These are phyloP conservation scores for Pteronotus mesoamericanus DNA, from an alignment of 2,797 vertebrate species.

Conservation along the genomic window DNA sequence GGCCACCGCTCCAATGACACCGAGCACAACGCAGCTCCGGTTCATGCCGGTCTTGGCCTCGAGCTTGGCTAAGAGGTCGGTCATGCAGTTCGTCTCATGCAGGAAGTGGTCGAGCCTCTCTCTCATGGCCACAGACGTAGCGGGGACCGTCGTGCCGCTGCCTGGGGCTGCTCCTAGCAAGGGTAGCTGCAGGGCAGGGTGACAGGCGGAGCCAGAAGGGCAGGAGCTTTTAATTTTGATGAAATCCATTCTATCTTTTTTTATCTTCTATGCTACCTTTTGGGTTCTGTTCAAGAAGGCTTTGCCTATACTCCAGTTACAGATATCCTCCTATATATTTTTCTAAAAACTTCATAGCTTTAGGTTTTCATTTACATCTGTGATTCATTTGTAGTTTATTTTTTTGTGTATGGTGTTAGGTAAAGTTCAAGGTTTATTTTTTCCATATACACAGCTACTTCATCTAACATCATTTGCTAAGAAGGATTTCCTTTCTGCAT, in stretches of 20 bases:
- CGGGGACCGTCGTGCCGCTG: neutral
- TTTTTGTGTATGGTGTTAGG: neutral
- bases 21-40: conserved; percentile 87
- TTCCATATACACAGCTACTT: neutral
- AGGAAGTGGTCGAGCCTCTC: conserved; percentile 90
- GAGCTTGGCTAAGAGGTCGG: conserved; percentile 85
- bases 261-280: neutral
- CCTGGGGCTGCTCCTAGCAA: neutral
- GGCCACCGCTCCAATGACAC: conserved; percentile 84
- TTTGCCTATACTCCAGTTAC: neutral
- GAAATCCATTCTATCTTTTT: neutral
- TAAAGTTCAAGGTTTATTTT: neutral
- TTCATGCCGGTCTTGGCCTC: conserved; percentile 90
- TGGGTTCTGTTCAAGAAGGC: neutral
- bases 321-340: neutral
- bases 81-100: conserved; percentile 89
- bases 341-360: neutral
- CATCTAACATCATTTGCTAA: neutral
- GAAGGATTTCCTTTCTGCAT: neutral
- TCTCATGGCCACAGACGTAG: conserved; percentile 87
- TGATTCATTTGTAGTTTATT: neutral
- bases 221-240: neutral
- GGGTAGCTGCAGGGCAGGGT: neutral
- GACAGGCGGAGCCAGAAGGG: neutral
- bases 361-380: neutral